phyloP scores from a whole-genome alignment of 2,797 vertebrate genomes.

The Podarcis lilfordi region DNA sequence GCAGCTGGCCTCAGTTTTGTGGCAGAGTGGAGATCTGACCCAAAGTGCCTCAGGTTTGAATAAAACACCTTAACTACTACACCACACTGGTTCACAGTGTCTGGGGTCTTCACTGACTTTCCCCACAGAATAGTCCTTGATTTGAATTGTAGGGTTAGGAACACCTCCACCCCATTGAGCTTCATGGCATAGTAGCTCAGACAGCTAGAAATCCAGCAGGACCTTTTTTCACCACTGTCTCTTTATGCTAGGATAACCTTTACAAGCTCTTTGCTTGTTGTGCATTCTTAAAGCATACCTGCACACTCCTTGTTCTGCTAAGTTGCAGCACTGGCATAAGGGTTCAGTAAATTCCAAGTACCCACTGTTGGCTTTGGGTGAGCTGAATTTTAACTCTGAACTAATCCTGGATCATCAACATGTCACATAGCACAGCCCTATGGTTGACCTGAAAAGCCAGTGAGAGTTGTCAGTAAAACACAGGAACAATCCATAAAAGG shows the following conservation, averaged over 20 bases:
- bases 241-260: neutral
- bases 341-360: too few relatives aligned
- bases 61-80: too few relatives aligned
- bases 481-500: neutral
- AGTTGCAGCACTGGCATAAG: neutral
- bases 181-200: neutral
- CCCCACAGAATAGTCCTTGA: neutral
- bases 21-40: neutral
- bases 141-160: too few relatives aligned
- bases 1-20: neutral
- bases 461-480: neutral
- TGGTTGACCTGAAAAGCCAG: neutral
- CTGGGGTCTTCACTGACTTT: neutral
- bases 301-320: neutral
- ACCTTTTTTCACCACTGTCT: neutral
- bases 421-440: neutral
- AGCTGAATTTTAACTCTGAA: neutral
- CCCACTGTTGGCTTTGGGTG: neutral
- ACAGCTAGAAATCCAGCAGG: neutral
- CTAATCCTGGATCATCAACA: neutral
- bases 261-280: neutral
- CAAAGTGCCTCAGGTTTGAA: neutral
- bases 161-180: too few relatives aligned
- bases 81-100: neutral
- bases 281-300: neutral